These are phyloP conservation scores for Drosophila kohkoa DNA, from an alignment of 1,140 invertebrate species.

Conservation along the genomic window DNA sequence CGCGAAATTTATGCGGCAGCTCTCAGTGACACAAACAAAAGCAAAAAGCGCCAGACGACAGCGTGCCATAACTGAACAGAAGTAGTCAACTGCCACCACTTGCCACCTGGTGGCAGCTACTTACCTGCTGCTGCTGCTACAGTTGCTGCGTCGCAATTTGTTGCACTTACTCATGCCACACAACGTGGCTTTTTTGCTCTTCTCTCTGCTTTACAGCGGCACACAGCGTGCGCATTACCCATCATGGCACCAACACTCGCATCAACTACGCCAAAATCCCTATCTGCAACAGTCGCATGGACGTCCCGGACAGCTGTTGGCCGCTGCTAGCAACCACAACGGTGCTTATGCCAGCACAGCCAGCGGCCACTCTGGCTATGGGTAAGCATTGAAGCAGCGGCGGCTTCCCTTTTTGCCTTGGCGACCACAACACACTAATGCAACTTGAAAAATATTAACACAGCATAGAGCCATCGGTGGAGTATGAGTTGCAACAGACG, in stretches of 20 bases:
- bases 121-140: constrained; percentile 2
- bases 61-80: too few species aligned
- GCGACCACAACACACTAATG: constrained; percentile 35
- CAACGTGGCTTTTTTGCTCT: constrained; percentile 1
- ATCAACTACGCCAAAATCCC: constrained; percentile 37
- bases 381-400: constrained; percentile 47
- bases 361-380: constrained; percentile 74
- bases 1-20: constrained; percentile 53
- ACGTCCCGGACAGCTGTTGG: constrained; percentile 40
- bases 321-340: constrained; percentile 60
- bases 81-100: not conserved
- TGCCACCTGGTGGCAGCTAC: constrained; percentile 13
- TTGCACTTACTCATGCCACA: constrained; percentile 46
- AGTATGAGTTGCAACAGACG: constrained; percentile 63
- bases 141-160: constrained; percentile 14
- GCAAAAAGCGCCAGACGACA: constrained; percentile 4
- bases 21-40: constrained; percentile 14
- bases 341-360: constrained; percentile 57
- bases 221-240: constrained; percentile 68
- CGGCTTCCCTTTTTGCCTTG: not conserved
- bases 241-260: constrained; percentile 55
- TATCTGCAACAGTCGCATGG: constrained; percentile 44
- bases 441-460: constrained; percentile 54
- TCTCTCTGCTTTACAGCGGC: constrained; percentile 47
- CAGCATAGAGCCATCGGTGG: constrained; percentile 68